Evolutionary conservation across 92 coral and sea anemone species (phyloP).

Genomic region (Phymanthus crucifer): DNA sequence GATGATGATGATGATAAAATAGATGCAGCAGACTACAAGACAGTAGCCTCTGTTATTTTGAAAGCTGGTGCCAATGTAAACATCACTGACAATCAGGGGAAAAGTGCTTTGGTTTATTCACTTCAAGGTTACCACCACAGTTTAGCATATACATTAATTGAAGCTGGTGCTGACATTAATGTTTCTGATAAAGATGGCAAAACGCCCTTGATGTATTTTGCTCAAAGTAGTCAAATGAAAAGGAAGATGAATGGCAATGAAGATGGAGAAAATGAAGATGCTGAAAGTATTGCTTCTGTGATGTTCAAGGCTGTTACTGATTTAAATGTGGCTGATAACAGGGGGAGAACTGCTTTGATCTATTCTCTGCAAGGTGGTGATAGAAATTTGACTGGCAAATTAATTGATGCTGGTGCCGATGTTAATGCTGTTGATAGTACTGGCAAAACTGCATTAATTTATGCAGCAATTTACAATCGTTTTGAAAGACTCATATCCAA

Average conservation of each 20-base stretch:
- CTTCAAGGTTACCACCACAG: not conserved
- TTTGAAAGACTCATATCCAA: not conserved
- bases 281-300: not conserved
- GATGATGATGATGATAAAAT: not conserved
- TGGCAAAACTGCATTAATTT: not conserved
- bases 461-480: not conserved
- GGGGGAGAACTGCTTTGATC: not conserved
- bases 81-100: slow-evolving; percentile 4
- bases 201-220: not conserved
- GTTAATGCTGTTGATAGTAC: not conserved
- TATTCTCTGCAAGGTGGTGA: not conserved
- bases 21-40: not conserved
- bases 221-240: not conserved
- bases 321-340: not conserved
- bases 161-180: slow-evolving; percentile 6
- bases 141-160: not conserved
- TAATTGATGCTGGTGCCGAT: slow-evolving; percentile 14
- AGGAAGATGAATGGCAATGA: not conserved
- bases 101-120: slow-evolving; percentile 24
- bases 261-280: not conserved
- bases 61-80: slow-evolving; percentile 3
- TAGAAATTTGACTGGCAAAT: not conserved
- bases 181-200: slow-evolving; percentile 1
- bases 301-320: not conserved
- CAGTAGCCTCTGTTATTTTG: not conserved